Evolutionary conservation across 2,888 invertebrate species (phyloP).

Genomic region (Caenorhabditis afra): DNA sequence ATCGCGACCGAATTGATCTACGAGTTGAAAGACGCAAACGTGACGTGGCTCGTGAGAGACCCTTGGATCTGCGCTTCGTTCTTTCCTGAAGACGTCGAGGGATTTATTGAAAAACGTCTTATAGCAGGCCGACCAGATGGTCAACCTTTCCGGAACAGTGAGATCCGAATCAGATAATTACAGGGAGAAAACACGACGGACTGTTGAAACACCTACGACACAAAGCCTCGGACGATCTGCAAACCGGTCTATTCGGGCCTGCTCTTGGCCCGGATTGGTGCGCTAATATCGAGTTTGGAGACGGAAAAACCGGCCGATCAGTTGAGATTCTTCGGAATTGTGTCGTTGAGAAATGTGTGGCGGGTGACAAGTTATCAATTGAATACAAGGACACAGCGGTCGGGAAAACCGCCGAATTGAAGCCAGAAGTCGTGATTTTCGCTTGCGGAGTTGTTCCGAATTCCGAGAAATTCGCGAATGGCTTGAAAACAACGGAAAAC

Average conservation of each 20-base stretch:
- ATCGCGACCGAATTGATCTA: conserved; percentile 97
- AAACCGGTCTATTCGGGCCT: conserved; percentile 85
- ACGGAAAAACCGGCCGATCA: not conserved
- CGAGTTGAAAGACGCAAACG: conserved; percentile 89
- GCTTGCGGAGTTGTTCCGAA: conserved; percentile 91
- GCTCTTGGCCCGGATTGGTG: conserved; percentile 97
- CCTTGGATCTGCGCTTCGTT: conserved; percentile 93
- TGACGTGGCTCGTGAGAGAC: conserved; percentile 95
- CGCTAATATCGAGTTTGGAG: conserved; percentile 56
- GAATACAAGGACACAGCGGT: conserved; percentile 11
- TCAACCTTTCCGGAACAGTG: conserved; percentile 3
- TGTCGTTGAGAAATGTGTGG: conserved; percentile 10
- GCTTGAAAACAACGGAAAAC: conserved; percentile 83
- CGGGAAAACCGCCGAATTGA: conserved; percentile 3
- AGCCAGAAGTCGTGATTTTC: conserved; percentile 91
- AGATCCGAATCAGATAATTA: not conserved
- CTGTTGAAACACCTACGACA: conserved; percentile 80
- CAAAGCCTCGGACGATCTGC: conserved; percentile 33
- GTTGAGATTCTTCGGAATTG: conserved; percentile 25
- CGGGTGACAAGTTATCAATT: conserved; percentile 3
- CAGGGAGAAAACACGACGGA: conserved; percentile 78
- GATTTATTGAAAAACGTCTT: conserved; percentile 85
- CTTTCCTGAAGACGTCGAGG: conserved; percentile 94
- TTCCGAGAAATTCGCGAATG: conserved; percentile 68
- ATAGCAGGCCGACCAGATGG: conserved; percentile 14